Evolutionary conservation across 2,888 invertebrate species (phyloP), one percentile per base, ranked within the genome.

Genomic region (Sarcophaga rosellei): DNA sequence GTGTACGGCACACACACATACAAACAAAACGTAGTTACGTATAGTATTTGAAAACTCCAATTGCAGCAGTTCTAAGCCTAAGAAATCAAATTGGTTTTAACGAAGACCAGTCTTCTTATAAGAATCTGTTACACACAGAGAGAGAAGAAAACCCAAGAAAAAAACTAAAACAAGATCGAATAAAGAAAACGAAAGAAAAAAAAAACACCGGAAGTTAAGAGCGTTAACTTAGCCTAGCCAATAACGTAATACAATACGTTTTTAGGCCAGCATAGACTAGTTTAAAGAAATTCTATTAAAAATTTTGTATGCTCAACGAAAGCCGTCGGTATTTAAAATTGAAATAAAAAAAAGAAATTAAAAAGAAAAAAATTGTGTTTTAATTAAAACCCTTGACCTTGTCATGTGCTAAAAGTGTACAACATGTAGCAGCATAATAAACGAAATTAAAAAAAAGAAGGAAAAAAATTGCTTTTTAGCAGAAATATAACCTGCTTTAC

Each of bases 21-120:
- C 65, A 12, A 57, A 44, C 59, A 15, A 35, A 5, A 61, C 69
- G 65, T 25, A 2, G 17, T n/a, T 53, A 70, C 68, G 44, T 44
- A 23, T 57, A 65, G 20, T 23, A 61, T 12, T 53, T 53, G 8
- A 65, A 69, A 87, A 79, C 76, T 65, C 69, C 73, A 82, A 85
- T 81, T 81, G 68, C 76, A 75, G 44, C 69, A 21, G 17, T 62
- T 20, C 25, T 20, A 21, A 66, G 45, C 53, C 45, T 25, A 76
- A 70, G 76, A 68, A 76, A 85, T 83, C 83, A 77, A 83, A 81
- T 86, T 86, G 83, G 81, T 84, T 84, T 75, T 84, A 74, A 74
- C 66, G 70, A 78, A 80, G 47, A 44, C 35, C 65, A 77, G 75
- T 73, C 57, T 84, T 84, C 84, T 84, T 78, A 70, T 75, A n/a